Evolutionary conservation across 2,888 invertebrate species (phyloP), one percentile per base, ranked within the genome.

Genomic region (Eumacrocentrus americanus): DNA sequence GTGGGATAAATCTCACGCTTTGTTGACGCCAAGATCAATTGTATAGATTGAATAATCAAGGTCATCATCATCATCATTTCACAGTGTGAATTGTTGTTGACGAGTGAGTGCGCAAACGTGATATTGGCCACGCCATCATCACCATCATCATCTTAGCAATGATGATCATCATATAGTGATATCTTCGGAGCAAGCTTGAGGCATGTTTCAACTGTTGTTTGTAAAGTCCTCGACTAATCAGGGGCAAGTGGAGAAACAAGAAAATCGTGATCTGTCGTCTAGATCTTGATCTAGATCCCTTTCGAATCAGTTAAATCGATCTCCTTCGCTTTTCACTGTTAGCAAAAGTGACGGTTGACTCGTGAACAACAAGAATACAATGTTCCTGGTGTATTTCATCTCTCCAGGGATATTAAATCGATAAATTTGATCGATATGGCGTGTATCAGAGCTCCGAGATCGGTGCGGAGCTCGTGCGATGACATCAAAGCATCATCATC

Each of bases 401-500:
- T n/a, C n/a, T n/a, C n/a, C n/a, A n/a, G n/a, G n/a, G n/a, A n/a
- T n/a, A n/a, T n/a, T n/a, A n/a, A n/a, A n/a, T n/a, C n/a, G n/a
- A n/a, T n/a, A n/a, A n/a, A n/a, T n/a, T n/a, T n/a, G n/a, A n/a
- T n/a, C n/a, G n/a, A 55, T 38, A 80, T 80, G 80, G 88, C 88
- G 72, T 90, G 90, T 77, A 89, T 90, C 71, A 83, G 88, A 76
- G 84, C 83, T 58, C 88, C 89, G 47, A 86, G 89, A 69, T 86
- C 89, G 67, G 86, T 87, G 74, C 90, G 90, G 81, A 90, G 90
- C 72, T 91, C 91, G 69, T 88, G 87, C 66, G 91, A 92, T 82
- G 91, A 91, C 81, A 88, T 91, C 81, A 87, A 76, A 65, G 69
- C 73, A 29, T n/a, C n/a, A n/a, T n/a, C n/a, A n/a, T n/a, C n/a